Conservation (phyloP, 92 coral and sea anemone genomes). For the Siderastrea radians region DNA sequence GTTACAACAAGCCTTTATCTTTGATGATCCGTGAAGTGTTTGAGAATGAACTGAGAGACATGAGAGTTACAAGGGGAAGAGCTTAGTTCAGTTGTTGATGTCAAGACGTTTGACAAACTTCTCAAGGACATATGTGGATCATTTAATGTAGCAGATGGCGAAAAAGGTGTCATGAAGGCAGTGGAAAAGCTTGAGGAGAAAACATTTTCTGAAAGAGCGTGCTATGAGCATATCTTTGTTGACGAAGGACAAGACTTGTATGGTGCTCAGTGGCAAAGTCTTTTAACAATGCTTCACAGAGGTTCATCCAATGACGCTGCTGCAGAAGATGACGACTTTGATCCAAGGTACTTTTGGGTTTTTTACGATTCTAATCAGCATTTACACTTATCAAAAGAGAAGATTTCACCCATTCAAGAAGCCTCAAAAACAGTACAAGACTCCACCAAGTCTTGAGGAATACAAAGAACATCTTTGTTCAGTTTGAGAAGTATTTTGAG, state of each 20-base stretch:
- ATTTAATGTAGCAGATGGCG: not conserved
- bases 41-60: not conserved
- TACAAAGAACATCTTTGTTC: constrained; percentile 38
- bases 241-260: constrained; percentile 67
- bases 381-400: not conserved
- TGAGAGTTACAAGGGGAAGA: not conserved
- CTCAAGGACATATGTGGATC: not conserved
- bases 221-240: constrained; percentile 58
- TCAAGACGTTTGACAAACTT: constrained; percentile 32
- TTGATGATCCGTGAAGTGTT: not conserved
- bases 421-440: constrained; percentile 7
- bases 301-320: not conserved
- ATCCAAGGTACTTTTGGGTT: constrained; percentile 57
- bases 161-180: not conserved
- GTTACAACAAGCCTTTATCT: constrained; percentile 42
- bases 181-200: not conserved
- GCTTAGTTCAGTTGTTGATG: not conserved
- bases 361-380: constrained; percentile 64
- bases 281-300: constrained; percentile 23
- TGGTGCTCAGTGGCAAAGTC: constrained; percentile 45
- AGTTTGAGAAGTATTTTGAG: constrained; percentile 41
- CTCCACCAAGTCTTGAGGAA: constrained; percentile 48
- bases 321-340: not conserved
- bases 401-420: not conserved
- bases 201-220: not conserved